Percentiles rank a stretch among this genome's conserved stretches.
Evolutionary conservation across 2,113 vertebrate genomes (phyloP).

Genomic region (Formicarius rufipectus): DNA sequence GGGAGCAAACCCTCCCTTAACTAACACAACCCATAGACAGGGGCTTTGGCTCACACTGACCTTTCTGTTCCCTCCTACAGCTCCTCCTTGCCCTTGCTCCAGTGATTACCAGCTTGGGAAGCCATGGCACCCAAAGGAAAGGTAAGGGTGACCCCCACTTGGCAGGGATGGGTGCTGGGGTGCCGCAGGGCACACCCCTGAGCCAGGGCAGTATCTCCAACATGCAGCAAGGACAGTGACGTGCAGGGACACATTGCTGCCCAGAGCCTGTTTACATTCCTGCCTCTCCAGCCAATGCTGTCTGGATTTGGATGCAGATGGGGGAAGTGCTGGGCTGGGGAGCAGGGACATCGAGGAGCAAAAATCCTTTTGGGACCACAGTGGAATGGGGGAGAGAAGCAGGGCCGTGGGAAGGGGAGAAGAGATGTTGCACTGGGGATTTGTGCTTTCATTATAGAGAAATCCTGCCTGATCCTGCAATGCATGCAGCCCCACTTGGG

Average conservation of each 20-base stretch:
- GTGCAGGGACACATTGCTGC: fast-evolving
- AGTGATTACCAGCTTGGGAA: neutral
- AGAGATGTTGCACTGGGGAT: neutral
- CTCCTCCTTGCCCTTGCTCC: neutral
- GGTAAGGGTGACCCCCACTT: neutral
- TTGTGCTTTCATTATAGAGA: neutral
- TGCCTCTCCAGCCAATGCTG: neutral
- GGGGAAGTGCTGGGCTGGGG: neutral
- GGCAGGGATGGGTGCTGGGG: neutral
- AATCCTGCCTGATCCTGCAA: neutral
- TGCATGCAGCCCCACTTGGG: neutral
- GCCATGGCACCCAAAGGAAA: conserved; percentile 66
- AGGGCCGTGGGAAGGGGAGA: neutral
- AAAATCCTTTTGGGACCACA: neutral
- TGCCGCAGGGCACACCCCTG: fast-evolving
- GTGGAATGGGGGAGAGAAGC: neutral
- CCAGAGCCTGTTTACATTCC: conserved; percentile 2
- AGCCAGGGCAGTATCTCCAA: neutral
- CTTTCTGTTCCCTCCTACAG: neutral
- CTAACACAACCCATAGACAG: neutral
- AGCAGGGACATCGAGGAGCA: neutral
- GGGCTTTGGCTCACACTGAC: neutral
- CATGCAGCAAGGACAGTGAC: neutral
- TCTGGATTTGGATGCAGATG: neutral
- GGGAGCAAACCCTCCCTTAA: neutral